These are phyloP conservation scores for Mechanitis mazaeus DNA, from an alignment of 2,888 invertebrate species.

Conservation along the genomic window DNA sequence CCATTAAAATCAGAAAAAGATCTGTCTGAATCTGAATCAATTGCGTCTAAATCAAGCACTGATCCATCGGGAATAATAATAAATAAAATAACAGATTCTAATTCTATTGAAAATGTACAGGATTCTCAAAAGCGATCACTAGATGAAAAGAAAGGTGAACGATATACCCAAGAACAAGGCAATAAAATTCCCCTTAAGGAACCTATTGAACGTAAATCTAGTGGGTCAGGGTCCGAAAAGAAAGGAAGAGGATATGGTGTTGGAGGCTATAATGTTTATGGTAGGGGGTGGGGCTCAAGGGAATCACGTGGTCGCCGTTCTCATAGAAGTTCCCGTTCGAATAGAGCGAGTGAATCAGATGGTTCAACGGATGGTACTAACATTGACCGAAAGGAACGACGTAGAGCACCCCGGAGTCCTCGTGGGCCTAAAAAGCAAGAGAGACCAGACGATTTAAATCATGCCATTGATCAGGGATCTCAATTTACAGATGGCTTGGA, in stretches of 20 bases:
- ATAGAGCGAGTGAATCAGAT: slow-evolving; percentile 82
- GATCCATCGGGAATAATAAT: slow-evolving; percentile 44
- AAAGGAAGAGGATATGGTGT: slow-evolving; percentile 71
- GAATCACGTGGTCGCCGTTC: slow-evolving; percentile 71
- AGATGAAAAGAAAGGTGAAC: slow-evolving; percentile 60
- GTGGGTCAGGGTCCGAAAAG: slow-evolving; percentile 70
- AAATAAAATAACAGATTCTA: slow-evolving; percentile 45
- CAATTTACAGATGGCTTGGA: slow-evolving; percentile 52
- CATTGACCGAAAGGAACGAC: slow-evolving; percentile 71
- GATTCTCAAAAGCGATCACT: slow-evolving; percentile 48
- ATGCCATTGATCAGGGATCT: slow-evolving; percentile 42
- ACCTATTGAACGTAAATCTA: slow-evolving; percentile 66
- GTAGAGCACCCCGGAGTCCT: slow-evolving; percentile 72
- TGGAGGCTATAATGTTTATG: slow-evolving; percentile 62
- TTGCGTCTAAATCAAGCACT: slow-evolving; percentile 52
- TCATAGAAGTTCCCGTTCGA: slow-evolving; percentile 66
- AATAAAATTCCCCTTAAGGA: slow-evolving; percentile 70
- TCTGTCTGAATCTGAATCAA: slow-evolving; percentile 54
- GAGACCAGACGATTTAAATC: slow-evolving; percentile 70
- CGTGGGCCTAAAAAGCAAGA: slow-evolving; percentile 79
- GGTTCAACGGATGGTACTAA: slow-evolving; percentile 83
- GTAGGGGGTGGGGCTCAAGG: slow-evolving; percentile 69
- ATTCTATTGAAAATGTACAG: slow-evolving; percentile 47
- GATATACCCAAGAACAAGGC: slow-evolving; percentile 55
- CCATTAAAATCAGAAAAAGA: slow-evolving; percentile 59